Percentiles rank a stretch among this genome's conserved stretches.
Evolutionary conservation across 2,113 vertebrate species (phyloP).

Genomic region (Mus pahari): DNA sequence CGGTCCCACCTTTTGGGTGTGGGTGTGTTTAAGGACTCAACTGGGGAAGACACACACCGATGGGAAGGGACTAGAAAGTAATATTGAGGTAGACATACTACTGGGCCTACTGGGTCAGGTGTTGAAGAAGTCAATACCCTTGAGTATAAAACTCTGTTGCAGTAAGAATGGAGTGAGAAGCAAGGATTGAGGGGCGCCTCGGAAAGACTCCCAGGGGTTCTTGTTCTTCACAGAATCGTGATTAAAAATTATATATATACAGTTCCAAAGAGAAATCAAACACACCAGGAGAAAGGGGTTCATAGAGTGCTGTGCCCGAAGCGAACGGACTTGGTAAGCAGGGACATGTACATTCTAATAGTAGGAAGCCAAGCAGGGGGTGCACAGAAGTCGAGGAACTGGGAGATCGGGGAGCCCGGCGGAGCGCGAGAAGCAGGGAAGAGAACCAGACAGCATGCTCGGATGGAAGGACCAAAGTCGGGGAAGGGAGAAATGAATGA

Average conservation of each 20-base stretch:
- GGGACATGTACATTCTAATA: neutral
- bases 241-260: neutral
- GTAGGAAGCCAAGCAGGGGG: neutral
- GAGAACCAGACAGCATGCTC: slow-evolving; percentile 35
- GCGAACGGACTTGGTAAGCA: neutral
- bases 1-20: neutral
- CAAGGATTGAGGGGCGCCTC: neutral
- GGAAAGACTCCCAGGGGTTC: neutral
- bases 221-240: neutral
- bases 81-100: neutral
- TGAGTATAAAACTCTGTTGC: slow-evolving; percentile 17
- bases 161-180: slow-evolving; percentile 13
- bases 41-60: neutral
- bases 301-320: neutral
- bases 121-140: slow-evolving; percentile 1
- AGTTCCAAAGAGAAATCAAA: neutral
- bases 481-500: slow-evolving; percentile 62
- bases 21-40: neutral
- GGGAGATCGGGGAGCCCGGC: neutral
- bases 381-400: neutral
- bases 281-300: neutral
- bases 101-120: neutral
- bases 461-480: slow-evolving; percentile 18
- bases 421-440: slow-evolving; percentile 51
- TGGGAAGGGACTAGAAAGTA: neutral